phyloP scores from a whole-genome alignment of 2,797 vertebrate genomes.

The Chaunax sp. region DNA sequence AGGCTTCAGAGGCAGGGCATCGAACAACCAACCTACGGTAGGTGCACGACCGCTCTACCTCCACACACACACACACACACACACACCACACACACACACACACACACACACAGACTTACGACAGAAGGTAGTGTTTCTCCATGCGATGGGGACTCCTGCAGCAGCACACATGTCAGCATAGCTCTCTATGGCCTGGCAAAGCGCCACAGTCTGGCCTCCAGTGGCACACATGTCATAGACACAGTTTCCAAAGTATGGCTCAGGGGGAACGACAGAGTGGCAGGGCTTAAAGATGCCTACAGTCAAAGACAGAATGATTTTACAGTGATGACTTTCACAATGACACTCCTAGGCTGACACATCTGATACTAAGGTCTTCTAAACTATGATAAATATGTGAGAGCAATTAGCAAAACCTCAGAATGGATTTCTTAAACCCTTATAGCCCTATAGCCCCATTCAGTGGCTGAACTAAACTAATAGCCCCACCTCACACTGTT shows the following conservation, averaged over 20 bases:
- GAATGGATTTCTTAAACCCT: no score
- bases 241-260: slow-evolving; percentile 87
- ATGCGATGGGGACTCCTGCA: slow-evolving; percentile 83
- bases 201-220: slow-evolving; percentile 82
- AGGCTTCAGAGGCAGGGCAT: no score
- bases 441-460: no score
- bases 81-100: not conserved
- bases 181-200: slow-evolving; percentile 90
- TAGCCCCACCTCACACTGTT: no score
- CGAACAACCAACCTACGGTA: no score
- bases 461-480: no score
- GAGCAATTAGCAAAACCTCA: not conserved
- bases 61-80: no score
- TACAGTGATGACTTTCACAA: no score
- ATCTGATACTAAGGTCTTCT: no score
- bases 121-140: slow-evolving; percentile 90
- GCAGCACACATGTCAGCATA: slow-evolving; percentile 87
- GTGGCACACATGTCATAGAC: slow-evolving; percentile 89
- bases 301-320: no score
- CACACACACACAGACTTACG: slow-evolving; percentile 77
- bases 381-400: not conserved
- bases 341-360: no score
- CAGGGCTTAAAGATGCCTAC: slow-evolving; percentile 89
- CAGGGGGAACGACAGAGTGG: slow-evolving; percentile 82
- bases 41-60: no score